These are phyloP conservation scores for Octodon degus DNA, from an alignment of 2,113 vertebrate genomes.

Conservation along the genomic window DNA sequence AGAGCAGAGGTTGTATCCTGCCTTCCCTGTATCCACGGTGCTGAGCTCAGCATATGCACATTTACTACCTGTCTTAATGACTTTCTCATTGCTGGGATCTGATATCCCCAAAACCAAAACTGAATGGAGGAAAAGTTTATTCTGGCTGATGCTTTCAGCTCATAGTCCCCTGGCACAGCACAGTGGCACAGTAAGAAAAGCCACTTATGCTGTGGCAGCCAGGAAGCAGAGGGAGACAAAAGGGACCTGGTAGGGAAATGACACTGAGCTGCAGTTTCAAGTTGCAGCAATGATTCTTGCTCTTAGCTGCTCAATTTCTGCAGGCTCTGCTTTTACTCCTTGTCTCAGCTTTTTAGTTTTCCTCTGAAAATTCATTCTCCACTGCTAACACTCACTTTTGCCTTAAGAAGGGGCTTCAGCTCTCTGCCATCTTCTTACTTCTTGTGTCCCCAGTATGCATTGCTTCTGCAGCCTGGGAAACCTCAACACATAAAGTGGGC, in stretches of 20 bases:
- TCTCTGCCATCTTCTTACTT: background rate
- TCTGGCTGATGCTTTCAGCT: background rate
- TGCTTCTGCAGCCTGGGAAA: background rate
- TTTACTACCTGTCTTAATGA: background rate
- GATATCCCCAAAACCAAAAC: background rate
- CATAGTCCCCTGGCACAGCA: background rate
- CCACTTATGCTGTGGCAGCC: background rate
- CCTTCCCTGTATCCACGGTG: background rate
- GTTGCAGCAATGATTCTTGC: background rate
- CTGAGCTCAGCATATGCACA: background rate
- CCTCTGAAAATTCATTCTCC: background rate
- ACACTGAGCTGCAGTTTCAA: background rate
- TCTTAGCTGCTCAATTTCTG: background rate
- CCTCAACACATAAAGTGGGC: background rate
- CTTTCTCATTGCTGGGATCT: background rate
- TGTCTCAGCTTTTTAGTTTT: background rate
- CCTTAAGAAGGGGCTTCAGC: background rate
- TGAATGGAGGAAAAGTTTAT: background rate
- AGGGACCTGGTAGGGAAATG: background rate
- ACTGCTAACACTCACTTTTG: background rate
- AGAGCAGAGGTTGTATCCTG: background rate
- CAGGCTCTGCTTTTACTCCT: background rate
- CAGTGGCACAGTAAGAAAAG: background rate
- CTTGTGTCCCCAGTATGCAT: fast-evolving
- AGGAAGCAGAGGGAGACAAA: background rate